Conservation (phyloP, 2,888 invertebrate genomes). For the Microdon myrmicae region DNA sequence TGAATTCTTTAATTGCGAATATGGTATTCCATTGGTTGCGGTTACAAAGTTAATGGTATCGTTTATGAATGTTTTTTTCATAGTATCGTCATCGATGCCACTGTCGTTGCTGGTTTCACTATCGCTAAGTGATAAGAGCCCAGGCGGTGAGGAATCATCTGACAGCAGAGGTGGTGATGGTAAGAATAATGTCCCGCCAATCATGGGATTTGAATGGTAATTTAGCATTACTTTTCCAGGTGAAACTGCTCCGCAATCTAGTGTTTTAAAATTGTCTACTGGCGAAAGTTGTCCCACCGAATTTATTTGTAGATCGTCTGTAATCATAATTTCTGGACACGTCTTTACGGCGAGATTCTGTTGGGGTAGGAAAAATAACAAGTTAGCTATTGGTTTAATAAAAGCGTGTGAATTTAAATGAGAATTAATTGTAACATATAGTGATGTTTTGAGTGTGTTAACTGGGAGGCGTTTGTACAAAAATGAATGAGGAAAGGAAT, state of each 20-base stretch:
- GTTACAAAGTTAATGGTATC: slow-evolving; percentile 40
- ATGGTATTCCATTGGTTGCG: slow-evolving; percentile 25
- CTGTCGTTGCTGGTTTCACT: slow-evolving; percentile 62
- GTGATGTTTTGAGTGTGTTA: too few species aligned
- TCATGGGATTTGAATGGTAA: slow-evolving; percentile 63
- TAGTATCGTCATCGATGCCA: slow-evolving; percentile 60
- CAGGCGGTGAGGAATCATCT: slow-evolving; percentile 61
- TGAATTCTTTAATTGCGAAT: slow-evolving; percentile 13
- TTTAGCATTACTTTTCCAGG: slow-evolving; percentile 58
- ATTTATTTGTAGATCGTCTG: slow-evolving; percentile 31
- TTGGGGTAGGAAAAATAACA: not conserved
- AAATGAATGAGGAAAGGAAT: too few species aligned
- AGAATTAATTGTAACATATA: too few species aligned
- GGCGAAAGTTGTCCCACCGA: slow-evolving; percentile 41
- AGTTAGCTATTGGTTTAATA: not conserved
- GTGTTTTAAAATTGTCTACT: slow-evolving; percentile 27
- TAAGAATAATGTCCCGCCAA: slow-evolving; percentile 59
- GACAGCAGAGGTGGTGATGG: slow-evolving; percentile 58
- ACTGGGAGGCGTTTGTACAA: too few species aligned
- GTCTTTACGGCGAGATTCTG: slow-evolving; percentile 17
- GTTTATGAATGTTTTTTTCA: slow-evolving; percentile 15
- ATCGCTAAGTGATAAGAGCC: slow-evolving; percentile 57
- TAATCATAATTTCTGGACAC: slow-evolving; percentile 35
- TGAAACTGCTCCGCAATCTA: slow-evolving; percentile 18
- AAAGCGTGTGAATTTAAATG: too few species aligned